Evolutionary conservation across 2,888 invertebrate genomes (phyloP), one percentile per base, ranked within the genome.

Genomic region (Adineta ricciae): DNA sequence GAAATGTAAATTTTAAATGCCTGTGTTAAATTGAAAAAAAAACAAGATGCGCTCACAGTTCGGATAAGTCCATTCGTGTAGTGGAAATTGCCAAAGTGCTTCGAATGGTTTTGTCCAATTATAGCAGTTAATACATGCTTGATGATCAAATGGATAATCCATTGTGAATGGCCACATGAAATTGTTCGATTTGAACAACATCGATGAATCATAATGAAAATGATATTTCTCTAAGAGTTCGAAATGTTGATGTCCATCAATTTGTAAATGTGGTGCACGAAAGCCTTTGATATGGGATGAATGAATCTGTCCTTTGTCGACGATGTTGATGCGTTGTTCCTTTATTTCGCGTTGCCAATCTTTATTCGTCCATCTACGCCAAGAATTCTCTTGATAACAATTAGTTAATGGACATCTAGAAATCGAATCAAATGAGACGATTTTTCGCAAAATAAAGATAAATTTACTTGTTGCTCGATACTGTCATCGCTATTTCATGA

Each of bases 171-270:
- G 85, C 85, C 85, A 85, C 16, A 84, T 52, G 21, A 41, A 41
- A n/a, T 24, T 41, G 3, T 38, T 7, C 14, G 41, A 14, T 32
- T 73, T 50, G n/a, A 85, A 73, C 19, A 85, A 36, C 41, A 84
- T 83, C 4, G 84, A 84, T 8, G 85, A 84, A 41, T 85, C 85
- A 49, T 85, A 85, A 49, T 82, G 83, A 46, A 85, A 85, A 32
- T 50, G 52, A 64, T 50, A 83, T 78, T 84, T 52, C 54, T 78
- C 21, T 52, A 85, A 49, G 19, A 38, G 24, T 78, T 78, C 50
- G 19, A 83, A 85, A 49, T 85, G 84, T 24, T 38, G 32, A 41
- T 84, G 83, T n/a, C 52, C 52, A 52, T 73, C 82, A 0, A 83
- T 72, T 50, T 85, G 83, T 41, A 85, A 84, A 36, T 73, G 54